Evolutionary conservation across 35 echinoderm and acorn worm genomes (phyloP), one percentile per base, ranked within the genome.

Genomic region (Apostichopus parvimensis): DNA sequence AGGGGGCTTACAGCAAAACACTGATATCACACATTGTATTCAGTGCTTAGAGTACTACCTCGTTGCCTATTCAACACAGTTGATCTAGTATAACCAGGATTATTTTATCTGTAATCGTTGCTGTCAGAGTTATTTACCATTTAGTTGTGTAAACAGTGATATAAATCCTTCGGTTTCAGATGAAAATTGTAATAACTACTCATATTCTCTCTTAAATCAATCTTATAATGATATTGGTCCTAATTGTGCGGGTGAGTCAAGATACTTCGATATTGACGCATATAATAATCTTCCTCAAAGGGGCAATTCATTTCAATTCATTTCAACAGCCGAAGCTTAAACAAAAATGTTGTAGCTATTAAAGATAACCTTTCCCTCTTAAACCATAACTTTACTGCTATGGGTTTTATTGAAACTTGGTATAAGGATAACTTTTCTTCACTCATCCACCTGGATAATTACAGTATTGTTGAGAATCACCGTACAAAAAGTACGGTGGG

Each of bases 321-420:
- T 18, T 68, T 68, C 64, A 68, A 68, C 64, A 80, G 79, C 79
- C 20, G 24, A 8, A 80, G 25, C 53, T 28, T 80, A 26, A 80
- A 45, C 53, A 80, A 52, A 80, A 34, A 80, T 54, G 7, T 80
- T 80, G 79, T 56, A 9, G 25, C 25, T 80, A 52, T 80, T 52
- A 1, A 0, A 25, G 77, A 79, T 22, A 45, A 1, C 77, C 24
- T 79, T 25, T 25, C 5, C 10, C 77, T 79, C 25, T 54, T 80
- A 52, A 9, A 5, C 25, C 79, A 80, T 54, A 80, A 0, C 0
- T 80, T 80, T 80, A 54, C 1, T 52, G 5, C 12, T 2, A 25
- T 80, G 5, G 79, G 20, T 45, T 80, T 23, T 53, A 80, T 4
- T 25, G 79, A 80, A 45, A 80, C 79, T 80, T 80, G 79, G 79